These are phyloP conservation scores for Hymenopus coronatus DNA, from an alignment of 2,888 invertebrate genomes.

Conservation along the genomic window DNA sequence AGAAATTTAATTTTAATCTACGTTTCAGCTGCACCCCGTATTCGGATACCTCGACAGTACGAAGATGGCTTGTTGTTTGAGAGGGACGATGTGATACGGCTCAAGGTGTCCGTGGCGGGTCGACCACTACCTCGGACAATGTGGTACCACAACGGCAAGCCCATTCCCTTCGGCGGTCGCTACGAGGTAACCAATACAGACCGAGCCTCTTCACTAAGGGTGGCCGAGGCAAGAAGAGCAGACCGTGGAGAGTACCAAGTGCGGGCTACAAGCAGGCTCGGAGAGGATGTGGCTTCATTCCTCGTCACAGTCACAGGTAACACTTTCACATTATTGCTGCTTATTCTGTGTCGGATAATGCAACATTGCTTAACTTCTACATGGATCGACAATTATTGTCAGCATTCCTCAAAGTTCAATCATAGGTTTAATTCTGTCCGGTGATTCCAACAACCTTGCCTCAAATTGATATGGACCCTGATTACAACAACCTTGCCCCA, in stretches of 20 bases:
- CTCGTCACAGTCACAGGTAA: slow-evolving; percentile 77
- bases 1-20: not conserved
- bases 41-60: slow-evolving; percentile 78
- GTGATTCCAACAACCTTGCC: no score
- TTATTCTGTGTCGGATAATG: not conserved
- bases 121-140: slow-evolving; percentile 78
- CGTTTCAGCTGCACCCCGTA: slow-evolving; percentile 69
- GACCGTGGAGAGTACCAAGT: slow-evolving; percentile 88
- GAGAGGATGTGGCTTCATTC: slow-evolving; percentile 76
- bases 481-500: no score
- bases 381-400: no score
- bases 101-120: slow-evolving; percentile 83
- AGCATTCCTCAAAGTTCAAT: no score
- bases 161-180: slow-evolving; percentile 58
- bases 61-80: slow-evolving; percentile 86
- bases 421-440: no score
- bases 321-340: not conserved
- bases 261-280: slow-evolving; percentile 75
- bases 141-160: slow-evolving; percentile 81
- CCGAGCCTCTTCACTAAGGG: slow-evolving; percentile 73
- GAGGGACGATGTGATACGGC: slow-evolving; percentile 76
- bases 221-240: slow-evolving; percentile 69
- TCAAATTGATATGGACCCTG: no score
- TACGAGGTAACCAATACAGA: slow-evolving; percentile 67
- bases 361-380: no score